Conservation (phyloP, 92 coral and sea anemone genomes). For the Metridium senile region DNA sequence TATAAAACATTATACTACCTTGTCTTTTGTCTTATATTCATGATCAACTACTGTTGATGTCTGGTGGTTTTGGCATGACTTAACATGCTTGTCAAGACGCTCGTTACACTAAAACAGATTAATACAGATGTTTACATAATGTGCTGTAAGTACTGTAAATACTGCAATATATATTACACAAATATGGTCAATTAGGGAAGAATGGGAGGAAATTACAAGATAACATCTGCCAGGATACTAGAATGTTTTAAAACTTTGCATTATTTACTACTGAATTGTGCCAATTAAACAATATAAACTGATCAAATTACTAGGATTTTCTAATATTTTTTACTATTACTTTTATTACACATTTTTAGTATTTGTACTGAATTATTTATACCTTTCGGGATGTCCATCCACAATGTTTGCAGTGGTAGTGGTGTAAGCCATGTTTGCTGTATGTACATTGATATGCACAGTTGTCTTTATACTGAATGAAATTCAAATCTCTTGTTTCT, state of each 20-base stretch:
- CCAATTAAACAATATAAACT: too few relatives aligned
- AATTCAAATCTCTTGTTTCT: neutral
- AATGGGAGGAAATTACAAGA: neutral
- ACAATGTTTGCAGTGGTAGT: conserved; percentile 10
- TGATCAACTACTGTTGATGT: neutral
- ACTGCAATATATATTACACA: too few relatives aligned
- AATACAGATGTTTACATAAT: neutral
- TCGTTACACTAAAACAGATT: neutral
- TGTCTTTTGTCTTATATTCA: neutral
- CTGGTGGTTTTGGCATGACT: neutral
- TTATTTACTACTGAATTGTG: neutral
- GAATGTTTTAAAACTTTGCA: neutral
- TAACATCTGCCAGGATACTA: neutral
- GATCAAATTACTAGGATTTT: too few relatives aligned
- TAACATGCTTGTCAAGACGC: conserved; percentile 2
- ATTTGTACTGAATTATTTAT: neutral
- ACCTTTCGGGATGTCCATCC: conserved; percentile 15
- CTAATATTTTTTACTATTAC: too few relatives aligned
- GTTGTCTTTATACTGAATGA: neutral
- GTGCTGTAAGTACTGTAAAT: neutral
- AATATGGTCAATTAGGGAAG: neutral
- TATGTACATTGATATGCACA: neutral
- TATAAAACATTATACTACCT: neutral
- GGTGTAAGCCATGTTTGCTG: neutral
- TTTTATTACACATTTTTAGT: too few relatives aligned